These are phyloP conservation scores for Odiellus spinosus DNA, from an alignment of 2,888 invertebrate species.

Conservation along the genomic window DNA sequence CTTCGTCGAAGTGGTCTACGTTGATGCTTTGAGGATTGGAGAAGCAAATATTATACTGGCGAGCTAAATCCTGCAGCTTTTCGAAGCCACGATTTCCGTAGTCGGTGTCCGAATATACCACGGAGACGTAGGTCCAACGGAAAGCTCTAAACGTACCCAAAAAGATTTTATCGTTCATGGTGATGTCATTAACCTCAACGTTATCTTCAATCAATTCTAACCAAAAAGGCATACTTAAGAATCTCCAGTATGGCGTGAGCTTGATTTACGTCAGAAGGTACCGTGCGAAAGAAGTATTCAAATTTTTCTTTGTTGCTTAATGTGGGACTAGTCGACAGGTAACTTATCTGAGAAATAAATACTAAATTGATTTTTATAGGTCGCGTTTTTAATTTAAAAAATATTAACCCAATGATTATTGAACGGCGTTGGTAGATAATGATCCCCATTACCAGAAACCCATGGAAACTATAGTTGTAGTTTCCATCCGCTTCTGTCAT, in stretches of 20 bases:
- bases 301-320: slow-evolving; percentile 37
- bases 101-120: slow-evolving; percentile 40
- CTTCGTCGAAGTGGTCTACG: slow-evolving; percentile 29
- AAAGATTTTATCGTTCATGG: too few species aligned
- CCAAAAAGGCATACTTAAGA: slow-evolving; percentile 34
- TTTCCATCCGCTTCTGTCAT: too few species aligned
- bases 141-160: slow-evolving; percentile 29
- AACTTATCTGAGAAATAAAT: slow-evolving; percentile 32
- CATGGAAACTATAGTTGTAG: too few species aligned
- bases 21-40: slow-evolving; percentile 35
- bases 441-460: too few species aligned
- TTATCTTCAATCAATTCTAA: too few species aligned
- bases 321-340: slow-evolving; percentile 39
- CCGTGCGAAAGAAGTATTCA: slow-evolving; percentile 40
- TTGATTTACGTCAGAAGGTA: slow-evolving; percentile 40
- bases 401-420: too few species aligned
- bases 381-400: too few species aligned
- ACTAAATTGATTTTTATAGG: too few species aligned
- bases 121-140: slow-evolving; percentile 39
- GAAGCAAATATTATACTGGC: slow-evolving; percentile 37
- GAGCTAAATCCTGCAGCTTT: slow-evolving; percentile 31
- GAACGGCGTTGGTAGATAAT: too few species aligned
- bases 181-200: too few species aligned
- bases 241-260: slow-evolving; percentile 39
- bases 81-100: slow-evolving; percentile 39